Evolutionary conservation across 2,113 vertebrate genomes (phyloP), one percentile per base, ranked within the genome.

Genomic region (rabbit (Oryctolagus cuniculus)): DNA sequence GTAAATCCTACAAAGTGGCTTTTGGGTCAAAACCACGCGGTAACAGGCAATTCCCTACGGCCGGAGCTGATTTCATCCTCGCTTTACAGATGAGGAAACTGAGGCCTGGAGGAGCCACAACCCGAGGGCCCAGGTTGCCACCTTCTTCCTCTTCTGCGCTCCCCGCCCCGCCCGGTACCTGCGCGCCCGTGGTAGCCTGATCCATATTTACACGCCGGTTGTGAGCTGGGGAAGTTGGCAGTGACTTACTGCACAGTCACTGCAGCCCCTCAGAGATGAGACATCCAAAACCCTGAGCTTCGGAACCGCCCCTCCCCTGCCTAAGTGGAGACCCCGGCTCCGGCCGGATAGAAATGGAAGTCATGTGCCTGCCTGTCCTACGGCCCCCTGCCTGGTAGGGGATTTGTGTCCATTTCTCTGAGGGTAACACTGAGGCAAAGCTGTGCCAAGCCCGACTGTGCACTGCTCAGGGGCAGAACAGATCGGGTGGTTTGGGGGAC

Each of bases 321-420:
- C 64, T 64, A 36, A 92, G 77, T 69, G 81, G 93, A 84, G 91
- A 93, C 93, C 25, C 25, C 51, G 77, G 36, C 38, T 72, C 24
- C 55, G 89, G 72, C 29, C 90, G 97, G 97, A 93, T 75, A 96
- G 96, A 98, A 97, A 96, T 69, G 90, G 89, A 92, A 95, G 80
- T 70, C 29, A n/a, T 13, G 51, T 44, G 44, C 13, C 25, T 36
- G 53, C 58, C 77, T 94, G 63, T 77, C 67, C 34, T 21, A 34
- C 5, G 34, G 27, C 0, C 27, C 19, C 66, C 1, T 16, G 27
- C 86, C 15, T 36, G 44, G 7, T 10, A 27, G 64, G n/a, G 38
- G 55, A 17, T 27, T 10, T n/a, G 61, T 36, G 63, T 25, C 88
- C 79, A 17, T 86, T 93, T 89, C 91, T 89, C 82, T 49, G 73